Base-by-base conservation (phyloP, 2,888 invertebrate genomes). In the Melieria crassipennis region DNA sequence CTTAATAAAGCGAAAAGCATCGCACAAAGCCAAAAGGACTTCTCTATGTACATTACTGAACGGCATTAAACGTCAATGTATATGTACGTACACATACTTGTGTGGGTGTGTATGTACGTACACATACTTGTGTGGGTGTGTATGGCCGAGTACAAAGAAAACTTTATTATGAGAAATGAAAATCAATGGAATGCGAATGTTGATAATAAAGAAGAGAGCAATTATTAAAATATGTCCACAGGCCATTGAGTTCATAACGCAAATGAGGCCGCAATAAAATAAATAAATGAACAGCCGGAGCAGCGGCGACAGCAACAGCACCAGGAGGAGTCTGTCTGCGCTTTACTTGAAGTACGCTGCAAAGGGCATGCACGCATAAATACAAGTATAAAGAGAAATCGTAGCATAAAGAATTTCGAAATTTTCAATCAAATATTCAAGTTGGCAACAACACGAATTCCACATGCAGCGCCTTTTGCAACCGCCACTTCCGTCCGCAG, bases 221-320 rank as follows among this genome's bases (percentile, higher is more conserved):
- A 83, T 84, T 84, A 84, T 82, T 78, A 81, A 81, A 83, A 82
- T 82, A 78, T 80, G 79, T 79, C 77, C 80, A 82, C 81, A 82
- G 82, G 75, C 82, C 83, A 84, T 84, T 84, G 83, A 83, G 79
- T 80, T 81, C 82, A 81, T 84, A 82, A 84, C 84, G 80, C 82
- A 83, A 84, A 81, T 81, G 84, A 83, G 84, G 82, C 82, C 84
- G 84, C 84, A 84, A 82, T 84, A 84, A 84, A 84, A 83, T 84
- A 84, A 84, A 84, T 84, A 84, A 84, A 82, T 80, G 81, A 82
- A 82, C 79, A 71, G 65, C 43, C n/a, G 46, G 11, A 45, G 7
- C n/a, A 13, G 11, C 9, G 30, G 30, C 9, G 42, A 50, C 7
- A 30, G 30, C 3, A 16, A 64, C 11, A 56, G 50, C 30, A 57